Base-by-base conservation (phyloP, 2,797 vertebrate genomes). In the Hoplostethus mediterraneus region DNA sequence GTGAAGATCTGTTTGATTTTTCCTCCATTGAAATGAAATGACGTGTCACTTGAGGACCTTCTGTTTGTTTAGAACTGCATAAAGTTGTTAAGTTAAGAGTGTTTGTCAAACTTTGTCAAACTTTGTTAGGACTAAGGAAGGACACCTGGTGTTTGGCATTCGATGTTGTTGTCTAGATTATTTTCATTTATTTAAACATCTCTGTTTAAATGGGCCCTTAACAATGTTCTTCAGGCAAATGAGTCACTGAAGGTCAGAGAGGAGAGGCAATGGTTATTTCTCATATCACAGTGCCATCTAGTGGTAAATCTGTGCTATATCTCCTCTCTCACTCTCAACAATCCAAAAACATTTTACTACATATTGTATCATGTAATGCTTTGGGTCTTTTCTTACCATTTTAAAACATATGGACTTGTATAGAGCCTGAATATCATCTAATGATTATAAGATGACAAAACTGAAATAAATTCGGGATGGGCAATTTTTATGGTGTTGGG, bases 231-330 rank as follows among this genome's bases (percentile, higher is more conserved):
- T 67, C 47, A 63, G 33, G 30, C 11, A 28, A 86, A 66, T 25
- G 76, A 87, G 55, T 75, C 45, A 51, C 49, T 86, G 87, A 90
- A 91, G 83, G 86, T 82, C 75, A 75, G 30, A 12, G 33, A 28
- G 51, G 5, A 2, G 64, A 68, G 45, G 55, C 11, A 12, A 4
- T 0, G 31, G 47, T 70, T 21, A 82, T 85, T 77, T 83, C 63
- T 75, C 86, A 84, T 80, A 81, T 82, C 81, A 90, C 87, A 91
- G 52, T 88, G 92, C 90, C 93, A 89, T 65, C 94, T 71, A 83
- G 92, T 94, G 93, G 91, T 48, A 55, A 71, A 31, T 38, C 16
- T 47, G 63, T 58, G 72, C 6, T 42, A 75, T 42, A 49, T 38
- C 56, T 59, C 69, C 28, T 2, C 2, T 10, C 17, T 28, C 21